These are phyloP conservation scores for Muntiacus reevesi DNA, from an alignment of 2,113 vertebrate species.

Conservation along the genomic window DNA sequence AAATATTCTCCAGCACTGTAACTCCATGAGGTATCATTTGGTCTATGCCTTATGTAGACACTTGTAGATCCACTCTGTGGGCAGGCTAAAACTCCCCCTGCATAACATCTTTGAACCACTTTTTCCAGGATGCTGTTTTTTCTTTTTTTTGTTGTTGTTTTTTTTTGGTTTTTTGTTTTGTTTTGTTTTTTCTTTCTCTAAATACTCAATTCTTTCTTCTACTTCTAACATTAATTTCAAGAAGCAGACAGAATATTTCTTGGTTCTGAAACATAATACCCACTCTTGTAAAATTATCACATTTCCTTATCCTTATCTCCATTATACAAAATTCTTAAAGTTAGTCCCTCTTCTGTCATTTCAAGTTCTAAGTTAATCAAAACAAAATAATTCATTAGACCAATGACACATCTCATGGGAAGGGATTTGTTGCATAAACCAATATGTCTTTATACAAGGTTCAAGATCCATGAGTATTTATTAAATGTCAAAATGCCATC, in stretches of 20 bases:
- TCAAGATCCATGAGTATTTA: neutral
- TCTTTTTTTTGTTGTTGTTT: too few species aligned
- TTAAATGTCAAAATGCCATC: neutral
- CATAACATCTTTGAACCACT: neutral
- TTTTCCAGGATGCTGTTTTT: neutral
- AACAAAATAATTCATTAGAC: neutral
- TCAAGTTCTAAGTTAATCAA: neutral
- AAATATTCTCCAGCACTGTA: neutral
- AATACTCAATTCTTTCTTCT: neutral
- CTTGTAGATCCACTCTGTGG: neutral
- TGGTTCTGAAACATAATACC: neutral
- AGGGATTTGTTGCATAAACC: neutral
- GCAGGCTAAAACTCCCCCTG: neutral
- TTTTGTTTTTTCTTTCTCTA: neutral
- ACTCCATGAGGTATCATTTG: neutral
- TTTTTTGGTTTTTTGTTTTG: too few species aligned
- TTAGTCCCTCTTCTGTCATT: neutral
- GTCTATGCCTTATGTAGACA: neutral
- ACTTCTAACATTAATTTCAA: neutral
- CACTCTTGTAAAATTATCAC: neutral
- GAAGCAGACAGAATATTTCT: neutral
- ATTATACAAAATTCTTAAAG: neutral
- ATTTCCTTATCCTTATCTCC: neutral
- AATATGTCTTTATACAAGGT: neutral
- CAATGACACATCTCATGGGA: neutral